phyloP scores from a whole-genome alignment of 2,113 vertebrate genomes.

The Carassius carassius region DNA sequence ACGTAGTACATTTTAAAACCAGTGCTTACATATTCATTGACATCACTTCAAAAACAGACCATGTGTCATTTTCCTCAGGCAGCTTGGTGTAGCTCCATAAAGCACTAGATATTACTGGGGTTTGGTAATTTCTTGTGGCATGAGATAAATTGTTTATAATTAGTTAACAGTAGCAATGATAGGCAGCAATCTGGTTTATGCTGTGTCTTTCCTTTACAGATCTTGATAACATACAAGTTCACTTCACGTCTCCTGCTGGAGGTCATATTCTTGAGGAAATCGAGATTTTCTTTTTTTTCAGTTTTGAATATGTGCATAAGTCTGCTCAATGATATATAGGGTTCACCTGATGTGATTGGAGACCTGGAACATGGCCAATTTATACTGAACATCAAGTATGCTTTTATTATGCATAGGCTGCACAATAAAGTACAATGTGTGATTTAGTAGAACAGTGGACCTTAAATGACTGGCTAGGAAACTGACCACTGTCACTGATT shows the following conservation, averaged over 20 bases:
- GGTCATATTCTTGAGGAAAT: neutral
- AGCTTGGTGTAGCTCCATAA: neutral
- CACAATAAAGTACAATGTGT: constrained; percentile 1
- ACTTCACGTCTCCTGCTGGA: neutral
- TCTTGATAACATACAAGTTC: neutral
- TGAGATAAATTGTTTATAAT: constrained; percentile 40
- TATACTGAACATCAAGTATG: constrained; percentile 7
- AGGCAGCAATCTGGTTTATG: constrained; percentile 4
- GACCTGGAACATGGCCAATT: constrained; percentile 10
- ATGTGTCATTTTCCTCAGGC: neutral
- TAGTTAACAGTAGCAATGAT: constrained; percentile 1
- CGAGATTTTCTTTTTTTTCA: neutral
- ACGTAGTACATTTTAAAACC: constrained; percentile 21
- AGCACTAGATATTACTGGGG: neutral
- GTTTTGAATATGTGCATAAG: neutral
- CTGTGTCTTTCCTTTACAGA: neutral
- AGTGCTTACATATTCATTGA: constrained; percentile 17
- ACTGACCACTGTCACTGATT: constrained; percentile 29
- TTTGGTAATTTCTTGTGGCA: neutral
- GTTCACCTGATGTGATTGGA: constrained; percentile 16
- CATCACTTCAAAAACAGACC: constrained; percentile 1
- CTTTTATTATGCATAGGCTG: constrained; percentile 22
- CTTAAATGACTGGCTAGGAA: neutral
- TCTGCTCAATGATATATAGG: neutral
- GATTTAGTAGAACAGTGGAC: constrained; percentile 3